A percentile compares a stretch with the other conserved stretches of the same genome.
Conservation (phyloP, 2,888 invertebrate species). For the Spicauda simplicius region DNA sequence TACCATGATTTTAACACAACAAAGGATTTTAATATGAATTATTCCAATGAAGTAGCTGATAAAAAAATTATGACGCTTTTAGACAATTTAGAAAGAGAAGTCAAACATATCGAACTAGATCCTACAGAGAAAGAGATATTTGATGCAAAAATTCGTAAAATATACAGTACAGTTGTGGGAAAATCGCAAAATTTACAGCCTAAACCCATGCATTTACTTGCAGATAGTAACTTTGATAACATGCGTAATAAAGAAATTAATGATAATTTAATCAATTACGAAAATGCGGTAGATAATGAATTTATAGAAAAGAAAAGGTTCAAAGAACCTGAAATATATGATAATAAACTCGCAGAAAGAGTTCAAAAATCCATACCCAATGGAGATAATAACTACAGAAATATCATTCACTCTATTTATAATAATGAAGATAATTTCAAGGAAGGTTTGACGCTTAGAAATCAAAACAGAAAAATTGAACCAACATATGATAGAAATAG, state of each 20-base stretch:
- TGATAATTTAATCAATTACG: conserved; percentile 12
- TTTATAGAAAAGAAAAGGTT: conserved; percentile 38
- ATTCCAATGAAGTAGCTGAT: conserved; percentile 52
- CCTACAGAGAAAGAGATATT: conserved; percentile 61
- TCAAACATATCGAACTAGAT: conserved; percentile 58
- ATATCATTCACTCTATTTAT: conserved; percentile 4
- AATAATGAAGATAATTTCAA: conserved; percentile 5
- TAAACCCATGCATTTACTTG: background rate
- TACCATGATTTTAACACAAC: conserved; percentile 19
- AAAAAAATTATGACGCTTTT: conserved; percentile 59
- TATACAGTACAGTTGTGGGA: conserved; percentile 50
- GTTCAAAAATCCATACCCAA: conserved; percentile 10
- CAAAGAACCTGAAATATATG: background rate
- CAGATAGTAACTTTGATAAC: background rate
- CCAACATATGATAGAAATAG: conserved; percentile 8
- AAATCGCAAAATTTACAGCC: conserved; percentile 27
- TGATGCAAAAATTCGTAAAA: conserved; percentile 66
- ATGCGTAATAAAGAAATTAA: conserved; percentile 6
- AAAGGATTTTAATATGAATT: conserved; percentile 35
- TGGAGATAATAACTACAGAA: conserved; percentile 11
- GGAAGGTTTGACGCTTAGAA: conserved; percentile 35
- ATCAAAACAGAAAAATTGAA: conserved; percentile 39
- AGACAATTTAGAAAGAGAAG: conserved; percentile 64
- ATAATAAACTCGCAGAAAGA: background rate
- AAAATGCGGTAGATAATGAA: conserved; percentile 21